Base-by-base conservation (phyloP, 2,888 invertebrate species). In the Drosophila atripex region DNA sequence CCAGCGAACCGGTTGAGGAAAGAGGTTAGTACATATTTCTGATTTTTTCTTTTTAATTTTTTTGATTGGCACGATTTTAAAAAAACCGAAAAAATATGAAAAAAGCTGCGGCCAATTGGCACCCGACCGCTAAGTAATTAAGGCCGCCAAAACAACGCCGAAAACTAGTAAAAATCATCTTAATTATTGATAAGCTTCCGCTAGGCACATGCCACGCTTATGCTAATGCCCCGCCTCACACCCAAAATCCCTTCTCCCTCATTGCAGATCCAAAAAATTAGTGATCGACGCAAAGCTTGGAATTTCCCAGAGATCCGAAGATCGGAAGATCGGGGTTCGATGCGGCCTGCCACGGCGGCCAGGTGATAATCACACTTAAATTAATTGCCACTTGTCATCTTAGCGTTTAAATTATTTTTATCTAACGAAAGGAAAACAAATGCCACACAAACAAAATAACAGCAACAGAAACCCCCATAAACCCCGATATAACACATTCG, bases 311-410 rank as follows among this genome's bases (percentile, higher is more conserved):
- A 49, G 63, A 68, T 28, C 14, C 14, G 53, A 35, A 25, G 45
- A 45, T 45, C 6, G 30, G 23, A 16, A 32, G 12, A 28, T 16
- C 16, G 18, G 16, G 63, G 58, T 47, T 71, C 47, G 47, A 16
- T 28, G 39, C 53, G 53, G 57, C 71, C 68, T 84, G 80, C 84
- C 71, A 80, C 66, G 71, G 80, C 73, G 77, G 76, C 78, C 83
- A 87, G 86, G 84, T 85, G 84, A 85, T 85, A 85, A 85, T 85
- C 88, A 85, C 80, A 87, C 76, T 83, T 85, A 85, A 87, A 85
- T 85, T 85, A 85, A 85, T 85, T 85, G 84, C 88, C 84, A 85
- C 88, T 85, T 85, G 84, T 85, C 84, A 85, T 87, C 77, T 86
- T 87, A 87, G 86, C 83, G 66, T 66, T 86, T 85, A 87, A 87